A percentile compares a stretch with the other conserved stretches of the same genome.
Conservation (phyloP, 2,888 invertebrate species). For the Noctua janthina region DNA sequence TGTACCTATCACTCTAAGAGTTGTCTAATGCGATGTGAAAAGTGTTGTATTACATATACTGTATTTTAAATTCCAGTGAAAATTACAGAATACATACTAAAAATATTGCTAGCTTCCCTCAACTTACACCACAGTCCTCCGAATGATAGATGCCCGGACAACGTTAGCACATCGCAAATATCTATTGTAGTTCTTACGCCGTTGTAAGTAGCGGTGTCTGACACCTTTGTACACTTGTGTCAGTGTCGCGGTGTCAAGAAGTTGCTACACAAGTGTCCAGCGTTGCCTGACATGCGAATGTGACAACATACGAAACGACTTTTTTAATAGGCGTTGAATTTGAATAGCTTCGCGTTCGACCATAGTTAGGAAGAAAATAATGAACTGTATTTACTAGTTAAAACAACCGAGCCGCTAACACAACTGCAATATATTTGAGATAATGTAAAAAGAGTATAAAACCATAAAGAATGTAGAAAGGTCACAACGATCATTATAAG, state of each 20-base stretch:
- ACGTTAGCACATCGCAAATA: constrained; percentile 66
- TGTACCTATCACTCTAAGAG: neutral
- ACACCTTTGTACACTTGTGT: constrained; percentile 51
- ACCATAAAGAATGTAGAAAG: too few relatives aligned
- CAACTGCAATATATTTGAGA: neutral
- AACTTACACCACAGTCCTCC: constrained; percentile 33
- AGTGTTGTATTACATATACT: neutral
- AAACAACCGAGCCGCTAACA: neutral
- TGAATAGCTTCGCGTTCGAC: neutral
- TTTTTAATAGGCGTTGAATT: neutral
- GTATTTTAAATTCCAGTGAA: neutral
- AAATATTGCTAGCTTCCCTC: neutral
- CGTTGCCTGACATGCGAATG: constrained; percentile 7
- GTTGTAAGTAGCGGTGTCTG: constrained; percentile 51
- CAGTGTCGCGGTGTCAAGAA: constrained; percentile 21
- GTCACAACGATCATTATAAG: too few relatives aligned
- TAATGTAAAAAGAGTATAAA: too few relatives aligned
- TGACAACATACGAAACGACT: neutral
- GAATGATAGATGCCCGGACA: constrained; percentile 62
- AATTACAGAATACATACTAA: neutral
- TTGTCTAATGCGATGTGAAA: neutral
- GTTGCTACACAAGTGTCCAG: constrained; percentile 18
- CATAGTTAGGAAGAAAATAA: neutral
- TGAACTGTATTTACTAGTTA: neutral
- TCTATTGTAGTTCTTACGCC: constrained; percentile 54